Percentiles rank a stretch among this genome's conserved stretches.
These are phyloP conservation scores for Protodeltote pygarga DNA, from an alignment of 2,888 invertebrate genomes.

Conservation along the genomic window DNA sequence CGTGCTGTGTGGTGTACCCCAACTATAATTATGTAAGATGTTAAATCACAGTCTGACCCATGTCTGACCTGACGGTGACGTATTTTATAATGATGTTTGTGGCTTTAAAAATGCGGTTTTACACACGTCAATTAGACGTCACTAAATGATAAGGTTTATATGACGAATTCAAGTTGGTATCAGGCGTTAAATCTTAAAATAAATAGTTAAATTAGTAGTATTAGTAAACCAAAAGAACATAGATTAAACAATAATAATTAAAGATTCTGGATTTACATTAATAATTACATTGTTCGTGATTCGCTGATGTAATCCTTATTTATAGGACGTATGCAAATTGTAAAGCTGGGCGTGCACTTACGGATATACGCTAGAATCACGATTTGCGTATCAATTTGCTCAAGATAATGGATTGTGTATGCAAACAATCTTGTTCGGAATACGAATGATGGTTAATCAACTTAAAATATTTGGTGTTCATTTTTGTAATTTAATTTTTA, in stretches of 20 bases:
- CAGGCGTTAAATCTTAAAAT: too few relatives aligned
- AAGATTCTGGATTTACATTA: not conserved
- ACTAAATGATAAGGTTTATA: too few relatives aligned
- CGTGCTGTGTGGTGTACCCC: constrained; percentile 36
- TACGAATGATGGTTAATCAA: constrained; percentile 9
- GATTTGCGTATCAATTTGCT: constrained; percentile 4
- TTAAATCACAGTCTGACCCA: constrained; percentile 26
- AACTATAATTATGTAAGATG: constrained; percentile 34
- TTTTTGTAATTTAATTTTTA: too few relatives aligned
- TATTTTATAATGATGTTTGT: constrained; percentile 21
- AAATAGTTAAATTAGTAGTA: too few relatives aligned
- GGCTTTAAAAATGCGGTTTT: too few relatives aligned
- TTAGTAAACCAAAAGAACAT: too few relatives aligned
- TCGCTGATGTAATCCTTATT: constrained; percentile 35
- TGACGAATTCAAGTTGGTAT: too few relatives aligned
- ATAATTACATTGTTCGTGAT: constrained; percentile 14
- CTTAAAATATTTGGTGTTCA: too few relatives aligned
- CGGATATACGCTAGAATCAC: constrained; percentile 12
- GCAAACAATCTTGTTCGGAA: constrained; percentile 13
- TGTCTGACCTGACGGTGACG: constrained; percentile 17
- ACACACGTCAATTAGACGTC: too few relatives aligned
- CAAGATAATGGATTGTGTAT: constrained; percentile 12
- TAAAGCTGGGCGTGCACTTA: constrained; percentile 16
- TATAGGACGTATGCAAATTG: constrained; percentile 32
- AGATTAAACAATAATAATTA: not conserved